Conservation (phyloP, 1,140 invertebrate genomes). For the Camponotus floridanus region DNA sequence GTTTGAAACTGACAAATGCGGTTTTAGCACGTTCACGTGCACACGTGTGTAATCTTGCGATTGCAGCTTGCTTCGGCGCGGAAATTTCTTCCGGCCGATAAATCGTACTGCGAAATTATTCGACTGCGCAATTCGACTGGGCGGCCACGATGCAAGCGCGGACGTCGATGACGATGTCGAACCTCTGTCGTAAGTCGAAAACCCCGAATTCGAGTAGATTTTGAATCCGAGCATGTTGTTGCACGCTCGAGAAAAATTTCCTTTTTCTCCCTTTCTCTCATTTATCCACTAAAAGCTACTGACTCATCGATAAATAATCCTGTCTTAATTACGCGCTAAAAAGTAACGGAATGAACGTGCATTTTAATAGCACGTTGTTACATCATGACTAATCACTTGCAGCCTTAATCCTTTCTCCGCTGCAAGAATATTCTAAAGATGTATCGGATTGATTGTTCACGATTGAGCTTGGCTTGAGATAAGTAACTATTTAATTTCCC, state of each 20-base stretch:
- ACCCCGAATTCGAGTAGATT: background rate
- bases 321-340: slow-evolving; percentile 22
- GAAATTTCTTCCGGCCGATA: slow-evolving; percentile 40
- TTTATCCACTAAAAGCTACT: slow-evolving; percentile 17
- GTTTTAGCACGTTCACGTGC: background rate
- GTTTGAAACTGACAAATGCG: slow-evolving; percentile 28
- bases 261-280: background rate
- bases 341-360: background rate
- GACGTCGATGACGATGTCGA: slow-evolving; percentile 19
- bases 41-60: background rate
- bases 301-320: slow-evolving; percentile 56
- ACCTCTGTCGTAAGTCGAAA: slow-evolving; percentile 25
- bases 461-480: slow-evolving; percentile 23
- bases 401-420: slow-evolving; percentile 38
- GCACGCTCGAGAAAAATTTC: background rate
- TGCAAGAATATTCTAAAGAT: slow-evolving; percentile 50
- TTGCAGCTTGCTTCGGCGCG: background rate
- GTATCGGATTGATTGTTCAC: slow-evolving; percentile 33
- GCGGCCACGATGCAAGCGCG: slow-evolving; percentile 3
- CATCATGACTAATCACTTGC: slow-evolving; percentile 38
- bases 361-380: slow-evolving; percentile 40
- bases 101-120: slow-evolving; percentile 24
- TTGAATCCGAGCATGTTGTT: background rate
- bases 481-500: slow-evolving; percentile 26
- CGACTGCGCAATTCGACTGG: slow-evolving; percentile 21